These are phyloP conservation scores for Tachystola acroxantha DNA, from an alignment of 2,888 invertebrate species.

Conservation along the genomic window DNA sequence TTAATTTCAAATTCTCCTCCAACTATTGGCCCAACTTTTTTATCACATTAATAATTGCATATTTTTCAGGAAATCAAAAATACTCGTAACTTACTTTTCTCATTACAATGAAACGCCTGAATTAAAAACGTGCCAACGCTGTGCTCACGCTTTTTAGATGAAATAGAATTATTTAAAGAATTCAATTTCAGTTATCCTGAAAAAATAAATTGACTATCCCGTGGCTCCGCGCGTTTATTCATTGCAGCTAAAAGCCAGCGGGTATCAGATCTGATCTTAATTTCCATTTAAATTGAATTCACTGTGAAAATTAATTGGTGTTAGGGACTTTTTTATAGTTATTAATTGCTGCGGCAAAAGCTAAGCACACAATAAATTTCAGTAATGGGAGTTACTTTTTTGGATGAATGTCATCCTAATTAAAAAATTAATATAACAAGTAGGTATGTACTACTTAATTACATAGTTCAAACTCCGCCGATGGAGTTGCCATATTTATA, in stretches of 20 bases:
- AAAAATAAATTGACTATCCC: constrained; percentile 37
- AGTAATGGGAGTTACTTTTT: not conserved
- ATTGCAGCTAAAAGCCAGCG: constrained; percentile 23
- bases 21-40: too few relatives aligned
- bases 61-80: too few relatives aligned
- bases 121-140: too few relatives aligned
- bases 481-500: too few relatives aligned
- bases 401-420: not conserved
- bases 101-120: too few relatives aligned
- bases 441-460: too few relatives aligned
- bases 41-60: too few relatives aligned
- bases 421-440: not conserved
- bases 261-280: constrained; percentile 30
- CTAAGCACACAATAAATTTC: not conserved
- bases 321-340: not conserved
- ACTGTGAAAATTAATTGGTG: constrained; percentile 22
- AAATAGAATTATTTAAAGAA: constrained; percentile 30
- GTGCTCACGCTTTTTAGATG: too few relatives aligned
- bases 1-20: too few relatives aligned
- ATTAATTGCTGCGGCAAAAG: not conserved
- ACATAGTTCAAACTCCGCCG: too few relatives aligned
- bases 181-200: constrained; percentile 27
- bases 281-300: constrained; percentile 54
- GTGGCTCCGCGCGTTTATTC: constrained; percentile 22
- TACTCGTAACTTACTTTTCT: too few relatives aligned